Conservation (phyloP, 2,888 invertebrate species). For the Dynastes grantii region DNA sequence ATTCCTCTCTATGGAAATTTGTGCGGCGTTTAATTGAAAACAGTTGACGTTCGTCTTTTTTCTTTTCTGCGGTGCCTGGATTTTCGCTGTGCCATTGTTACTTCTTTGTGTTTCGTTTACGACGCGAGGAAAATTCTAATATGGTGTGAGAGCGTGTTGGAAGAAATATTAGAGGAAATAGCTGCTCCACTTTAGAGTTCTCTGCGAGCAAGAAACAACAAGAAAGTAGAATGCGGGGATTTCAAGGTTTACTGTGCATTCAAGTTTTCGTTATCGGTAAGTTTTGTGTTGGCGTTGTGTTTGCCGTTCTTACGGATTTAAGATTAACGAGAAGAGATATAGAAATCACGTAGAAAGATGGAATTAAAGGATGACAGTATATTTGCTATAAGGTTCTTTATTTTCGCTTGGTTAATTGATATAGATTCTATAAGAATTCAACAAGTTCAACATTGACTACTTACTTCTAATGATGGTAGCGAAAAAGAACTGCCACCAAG, state of each 20-base stretch:
- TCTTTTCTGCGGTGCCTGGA: background rate
- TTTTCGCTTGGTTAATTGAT: no score
- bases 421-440: no score
- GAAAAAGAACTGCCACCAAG: no score
- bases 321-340: no score
- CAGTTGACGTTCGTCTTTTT: background rate
- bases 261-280: slow-evolving; percentile 34
- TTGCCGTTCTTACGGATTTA: no score
- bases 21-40: slow-evolving; percentile 4
- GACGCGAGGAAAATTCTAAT: background rate
- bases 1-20: background rate
- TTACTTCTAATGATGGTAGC: no score
- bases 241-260: slow-evolving; percentile 9
- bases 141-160: slow-evolving; percentile 17
- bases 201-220: no score
- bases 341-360: background rate
- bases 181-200: background rate
- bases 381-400: background rate
- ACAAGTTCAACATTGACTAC: no score
- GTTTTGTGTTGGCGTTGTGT: slow-evolving; percentile 5
- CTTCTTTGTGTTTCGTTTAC: background rate
- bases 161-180: background rate
- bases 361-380: background rate
- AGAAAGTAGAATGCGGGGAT: slow-evolving; percentile 17
- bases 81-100: slow-evolving; percentile 12